Evolutionary conservation across 2,797 vertebrate species (phyloP).

Genomic region (Macrochelys suwanniensis): DNA sequence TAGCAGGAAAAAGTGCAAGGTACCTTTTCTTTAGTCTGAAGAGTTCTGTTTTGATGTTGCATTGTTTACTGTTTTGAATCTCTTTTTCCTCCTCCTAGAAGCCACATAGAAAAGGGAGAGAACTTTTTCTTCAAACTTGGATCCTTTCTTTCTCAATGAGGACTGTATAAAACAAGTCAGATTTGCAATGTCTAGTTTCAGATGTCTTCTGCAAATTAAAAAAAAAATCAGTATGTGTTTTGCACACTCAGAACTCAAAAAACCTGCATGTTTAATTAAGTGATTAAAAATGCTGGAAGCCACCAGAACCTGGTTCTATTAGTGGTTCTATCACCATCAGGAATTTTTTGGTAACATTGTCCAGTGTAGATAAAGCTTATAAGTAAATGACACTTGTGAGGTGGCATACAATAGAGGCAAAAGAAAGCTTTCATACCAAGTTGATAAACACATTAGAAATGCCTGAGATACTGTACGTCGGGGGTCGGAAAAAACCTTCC

Average conservation of each 20-base stretch:
- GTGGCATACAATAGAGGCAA: background rate
- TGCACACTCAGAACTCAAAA: background rate
- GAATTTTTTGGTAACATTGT: background rate
- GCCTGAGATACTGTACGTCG: background rate
- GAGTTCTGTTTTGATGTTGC: background rate
- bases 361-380: background rate
- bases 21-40: background rate
- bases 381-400: background rate
- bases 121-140: background rate
- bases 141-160: background rate
- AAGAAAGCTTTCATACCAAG: background rate
- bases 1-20: background rate
- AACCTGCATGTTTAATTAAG: background rate
- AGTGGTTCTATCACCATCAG: background rate
- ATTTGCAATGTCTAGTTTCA: background rate
- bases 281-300: background rate
- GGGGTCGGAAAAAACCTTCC: background rate
- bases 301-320: background rate
- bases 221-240: background rate
- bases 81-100: background rate
- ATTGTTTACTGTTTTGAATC: background rate
- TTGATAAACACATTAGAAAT: background rate
- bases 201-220: background rate
- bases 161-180: background rate
- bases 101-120: background rate